A percentile compares a stretch with the other conserved stretches of the same genome.
Evolutionary conservation across 1,140 invertebrate genomes (phyloP).

Genomic region (Sycophila sp.): DNA sequence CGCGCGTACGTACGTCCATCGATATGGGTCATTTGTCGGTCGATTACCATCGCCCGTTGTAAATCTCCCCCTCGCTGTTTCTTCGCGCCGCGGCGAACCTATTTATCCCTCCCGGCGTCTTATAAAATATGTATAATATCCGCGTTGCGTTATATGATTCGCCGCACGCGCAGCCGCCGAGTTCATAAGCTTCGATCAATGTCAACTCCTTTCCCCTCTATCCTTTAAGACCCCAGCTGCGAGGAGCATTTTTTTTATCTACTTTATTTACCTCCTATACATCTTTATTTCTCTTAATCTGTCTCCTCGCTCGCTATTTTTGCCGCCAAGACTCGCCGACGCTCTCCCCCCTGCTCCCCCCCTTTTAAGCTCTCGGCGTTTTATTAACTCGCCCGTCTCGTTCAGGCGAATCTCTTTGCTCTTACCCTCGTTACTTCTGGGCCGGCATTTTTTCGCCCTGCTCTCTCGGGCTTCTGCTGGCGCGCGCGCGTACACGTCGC

Average conservation of each 20-base stretch:
- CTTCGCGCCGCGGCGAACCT: neutral
- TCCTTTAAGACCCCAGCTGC: too few relatives aligned
- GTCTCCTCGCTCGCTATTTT: constrained; percentile 6
- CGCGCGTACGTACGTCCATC: too few relatives aligned
- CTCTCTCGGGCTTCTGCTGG: neutral
- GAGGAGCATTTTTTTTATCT: constrained; percentile 14
- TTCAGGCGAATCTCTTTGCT: neutral
- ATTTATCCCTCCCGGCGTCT: neutral
- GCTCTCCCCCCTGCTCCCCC: neutral
- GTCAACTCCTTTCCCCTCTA: neutral
- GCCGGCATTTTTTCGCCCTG: constrained; percentile 16
- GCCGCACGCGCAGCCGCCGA: neutral
- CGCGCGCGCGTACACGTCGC: neutral
- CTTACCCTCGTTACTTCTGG: constrained; percentile 34
- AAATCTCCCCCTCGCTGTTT: neutral
- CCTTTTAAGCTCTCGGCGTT: neutral
- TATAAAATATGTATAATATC: constrained; percentile 8
- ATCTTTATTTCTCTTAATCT: constrained; percentile 38
- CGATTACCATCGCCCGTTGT: too few relatives aligned
- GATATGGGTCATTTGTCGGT: too few relatives aligned
- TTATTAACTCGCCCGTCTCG: constrained; percentile 1
- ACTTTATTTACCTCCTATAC: constrained; percentile 14
- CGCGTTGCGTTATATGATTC: neutral
- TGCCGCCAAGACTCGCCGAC: neutral
- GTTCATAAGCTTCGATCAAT: constrained; percentile 1